These are phyloP conservation scores for Gymnocheta viridis DNA, from an alignment of 2,888 invertebrate species.

Conservation along the genomic window DNA sequence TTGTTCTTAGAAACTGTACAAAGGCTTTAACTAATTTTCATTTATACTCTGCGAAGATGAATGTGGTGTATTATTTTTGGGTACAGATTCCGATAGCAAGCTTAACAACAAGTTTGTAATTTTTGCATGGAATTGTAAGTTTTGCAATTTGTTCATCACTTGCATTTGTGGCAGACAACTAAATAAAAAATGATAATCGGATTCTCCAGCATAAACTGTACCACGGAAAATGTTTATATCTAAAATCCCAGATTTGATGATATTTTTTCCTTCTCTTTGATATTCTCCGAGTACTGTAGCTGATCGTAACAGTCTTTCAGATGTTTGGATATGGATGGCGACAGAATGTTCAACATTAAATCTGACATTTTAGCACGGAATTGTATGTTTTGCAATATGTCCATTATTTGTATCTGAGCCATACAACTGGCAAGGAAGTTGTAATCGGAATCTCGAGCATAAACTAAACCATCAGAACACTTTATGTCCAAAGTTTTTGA, in stretches of 20 bases:
- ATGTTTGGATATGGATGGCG: too few relatives aligned
- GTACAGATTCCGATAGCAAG: constrained; percentile 70
- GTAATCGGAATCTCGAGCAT: too few relatives aligned
- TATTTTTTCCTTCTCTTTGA: constrained; percentile 71
- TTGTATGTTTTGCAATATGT: too few relatives aligned
- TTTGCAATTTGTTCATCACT: constrained; percentile 76
- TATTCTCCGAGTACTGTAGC: too few relatives aligned
- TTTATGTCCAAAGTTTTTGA: constrained; percentile 63
- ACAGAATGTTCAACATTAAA: too few relatives aligned
- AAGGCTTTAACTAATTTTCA: too few relatives aligned
- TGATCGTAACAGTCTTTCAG: too few relatives aligned
- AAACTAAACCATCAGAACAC: constrained; percentile 72
- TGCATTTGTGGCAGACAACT: constrained; percentile 78
- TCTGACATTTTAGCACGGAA: too few relatives aligned
- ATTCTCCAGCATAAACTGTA: constrained; percentile 74
- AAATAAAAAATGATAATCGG: constrained; percentile 78
- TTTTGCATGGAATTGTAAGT: constrained; percentile 76
- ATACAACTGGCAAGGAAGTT: too few relatives aligned
- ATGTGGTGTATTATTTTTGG: background rate
- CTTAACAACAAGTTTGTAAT: constrained; percentile 76
- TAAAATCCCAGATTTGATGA: constrained; percentile 73
- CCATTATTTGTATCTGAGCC: too few relatives aligned
- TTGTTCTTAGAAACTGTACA: too few relatives aligned
- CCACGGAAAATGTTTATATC: constrained; percentile 69
- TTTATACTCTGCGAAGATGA: background rate